These are phyloP conservation scores for Halocynthia roretzi DNA, from an alignment of 23 tunicate species.

Conservation along the genomic window DNA sequence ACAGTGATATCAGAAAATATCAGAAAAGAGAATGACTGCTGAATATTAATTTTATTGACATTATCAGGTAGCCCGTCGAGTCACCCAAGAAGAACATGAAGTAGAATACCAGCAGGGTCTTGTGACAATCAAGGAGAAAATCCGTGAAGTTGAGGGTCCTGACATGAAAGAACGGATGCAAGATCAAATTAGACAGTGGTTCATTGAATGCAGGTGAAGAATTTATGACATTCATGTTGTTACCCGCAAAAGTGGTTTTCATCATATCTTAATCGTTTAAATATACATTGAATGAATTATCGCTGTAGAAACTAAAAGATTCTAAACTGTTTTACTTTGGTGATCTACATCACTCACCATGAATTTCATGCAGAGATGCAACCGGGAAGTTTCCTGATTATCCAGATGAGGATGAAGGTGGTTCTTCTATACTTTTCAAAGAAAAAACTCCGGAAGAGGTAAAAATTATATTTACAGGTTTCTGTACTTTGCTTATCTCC, in stretches of 20 bases:
- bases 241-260: no score
- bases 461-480: no score
- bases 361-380: conserved; percentile 49
- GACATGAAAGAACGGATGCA: conserved; percentile 97
- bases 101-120: conserved; percentile 95
- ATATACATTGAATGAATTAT: no score
- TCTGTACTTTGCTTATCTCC: no score
- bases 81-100: conserved; percentile 92
- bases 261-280: no score
- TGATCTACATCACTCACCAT: no score
- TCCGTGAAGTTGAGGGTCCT: conserved; percentile 94
- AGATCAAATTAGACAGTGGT: conserved; percentile 99
- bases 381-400: conserved; percentile 99
- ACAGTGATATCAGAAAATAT: no score
- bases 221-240: no score
- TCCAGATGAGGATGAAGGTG: conserved; percentile 99
- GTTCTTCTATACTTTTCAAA: conserved; percentile 79
- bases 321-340: no score
- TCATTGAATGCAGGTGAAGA: conserved; percentile 88
- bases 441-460: conserved; percentile 99
- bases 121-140: conserved; percentile 88
- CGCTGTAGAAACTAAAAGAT: no score
- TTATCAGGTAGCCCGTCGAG: conserved; percentile 50
- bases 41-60: no score
- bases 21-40: no score